These are phyloP conservation scores for Lucilia sericata DNA, from an alignment of 1,140 invertebrate genomes.

Conservation along the genomic window DNA sequence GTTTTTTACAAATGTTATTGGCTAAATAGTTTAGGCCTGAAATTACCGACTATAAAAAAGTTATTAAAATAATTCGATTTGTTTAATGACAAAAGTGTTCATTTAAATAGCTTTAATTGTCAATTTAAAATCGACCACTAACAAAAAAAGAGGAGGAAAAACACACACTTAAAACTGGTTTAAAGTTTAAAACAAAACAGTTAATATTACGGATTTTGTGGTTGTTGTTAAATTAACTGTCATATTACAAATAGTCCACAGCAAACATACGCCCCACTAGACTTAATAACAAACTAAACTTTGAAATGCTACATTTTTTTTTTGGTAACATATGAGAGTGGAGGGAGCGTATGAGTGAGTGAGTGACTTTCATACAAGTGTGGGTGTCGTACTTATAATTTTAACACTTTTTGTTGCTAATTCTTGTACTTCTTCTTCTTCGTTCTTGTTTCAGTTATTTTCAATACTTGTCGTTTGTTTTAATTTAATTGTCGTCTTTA, in stretches of 20 bases:
- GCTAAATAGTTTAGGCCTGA: slow-evolving; percentile 7
- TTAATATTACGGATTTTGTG: background rate
- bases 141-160: background rate
- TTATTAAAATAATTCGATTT: slow-evolving; percentile 1
- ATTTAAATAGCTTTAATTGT: slow-evolving; percentile 13
- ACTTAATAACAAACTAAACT: too few species aligned
- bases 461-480: background rate
- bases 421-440: background rate
- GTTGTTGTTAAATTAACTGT: slow-evolving; percentile 19
- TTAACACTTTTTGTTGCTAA: background rate
- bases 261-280: background rate
- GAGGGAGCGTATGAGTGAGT: too few species aligned
- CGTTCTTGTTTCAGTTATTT: background rate
- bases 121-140: background rate
- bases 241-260: background rate
- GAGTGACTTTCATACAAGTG: background rate
- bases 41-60: background rate
- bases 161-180: background rate
- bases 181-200: too few species aligned
- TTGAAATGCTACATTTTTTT: too few species aligned
- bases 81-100: background rate
- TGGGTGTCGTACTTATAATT: background rate
- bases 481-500: background rate
- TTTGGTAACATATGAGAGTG: too few species aligned
- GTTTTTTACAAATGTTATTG: too few species aligned